phyloP scores from a whole-genome alignment of 92 coral and sea anemone genomes.

The Chrysogorgia sp. region DNA sequence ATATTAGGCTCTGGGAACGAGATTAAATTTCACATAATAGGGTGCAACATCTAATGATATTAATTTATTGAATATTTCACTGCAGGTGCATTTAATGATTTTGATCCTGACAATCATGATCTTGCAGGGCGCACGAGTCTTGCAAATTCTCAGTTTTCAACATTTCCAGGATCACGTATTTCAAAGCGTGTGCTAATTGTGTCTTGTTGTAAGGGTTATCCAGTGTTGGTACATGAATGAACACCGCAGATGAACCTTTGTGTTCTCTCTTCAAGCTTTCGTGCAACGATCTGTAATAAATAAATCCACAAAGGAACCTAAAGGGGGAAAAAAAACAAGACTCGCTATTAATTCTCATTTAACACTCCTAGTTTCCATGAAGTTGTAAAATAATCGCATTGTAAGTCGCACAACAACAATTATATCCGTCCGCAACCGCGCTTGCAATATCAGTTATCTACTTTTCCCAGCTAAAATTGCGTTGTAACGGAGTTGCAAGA shows the following conservation, averaged over 20 bases:
- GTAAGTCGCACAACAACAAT: too few relatives aligned
- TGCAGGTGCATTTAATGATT: background rate
- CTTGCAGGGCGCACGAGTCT: background rate
- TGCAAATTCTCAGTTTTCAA: constrained; percentile 58
- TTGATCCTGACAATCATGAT: background rate
- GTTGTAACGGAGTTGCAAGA: too few relatives aligned
- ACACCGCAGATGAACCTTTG: constrained; percentile 68
- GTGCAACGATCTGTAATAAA: constrained; percentile 84
- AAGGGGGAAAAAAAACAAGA: background rate
- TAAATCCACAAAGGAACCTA: constrained; percentile 93
- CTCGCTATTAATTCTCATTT: background rate
- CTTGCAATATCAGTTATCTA: too few relatives aligned
- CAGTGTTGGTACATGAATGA: constrained; percentile 81
- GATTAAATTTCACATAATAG: too few relatives aligned
- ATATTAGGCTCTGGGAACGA: too few relatives aligned
- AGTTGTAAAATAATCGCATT: too few relatives aligned
- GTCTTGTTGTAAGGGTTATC: constrained; percentile 76
- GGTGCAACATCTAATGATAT: background rate
- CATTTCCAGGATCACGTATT: constrained; percentile 68
- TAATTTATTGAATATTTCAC: background rate
- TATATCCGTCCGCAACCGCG: too few relatives aligned
- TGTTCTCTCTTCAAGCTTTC: constrained; percentile 46
- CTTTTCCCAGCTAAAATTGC: too few relatives aligned
- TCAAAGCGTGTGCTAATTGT: constrained; percentile 75
- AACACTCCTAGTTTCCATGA: background rate